Base-by-base conservation (phyloP, 2,888 invertebrate genomes). In the Anorthoa munda region DNA sequence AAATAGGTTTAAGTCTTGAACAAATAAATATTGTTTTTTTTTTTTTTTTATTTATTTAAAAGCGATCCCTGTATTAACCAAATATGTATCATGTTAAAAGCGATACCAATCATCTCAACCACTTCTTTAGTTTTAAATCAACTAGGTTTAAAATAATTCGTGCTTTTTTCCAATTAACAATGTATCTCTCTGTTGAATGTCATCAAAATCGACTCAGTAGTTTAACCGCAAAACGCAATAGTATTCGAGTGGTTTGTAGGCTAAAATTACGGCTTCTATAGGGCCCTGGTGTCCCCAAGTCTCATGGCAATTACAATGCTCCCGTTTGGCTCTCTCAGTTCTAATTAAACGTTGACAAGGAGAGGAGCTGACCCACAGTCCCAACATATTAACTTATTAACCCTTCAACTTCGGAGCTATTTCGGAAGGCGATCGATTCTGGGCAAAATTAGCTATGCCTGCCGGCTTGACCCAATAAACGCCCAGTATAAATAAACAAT, bases 381-480 rank as follows among this genome's bases (percentile, higher is more conserved):
- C 66, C 70, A 39, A 61, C 61, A 68, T 73, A 64, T 67, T 69
- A 60, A 61, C 59, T 67, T 69, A 53, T 63, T 61, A 79, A 79
- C 81, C 83, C 76, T 87, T 79, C 51, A 81, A 81, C 79, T 79
- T 65, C 72, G 68, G 64, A 48, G 67, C 75, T 83, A 88, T 88
- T 88, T 87, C 77, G 67, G 79, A 78, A 77, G 65, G 2, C 70
- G 60, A 89, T 89, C 79, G 88, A 88, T 87, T 84, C 77, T 82
- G 71, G 73, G 63, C 81, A 74, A 79, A 85, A 81, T 78, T 77
- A 84, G 73, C 61, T 78, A 63, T 63, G 56, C 67, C 66, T 59
- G 81, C 66, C 79, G 80, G 67, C 68, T 76, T 86, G 89, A 89
- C 88, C 89, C 75, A 88, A 84, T 89, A 86, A 83, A 81, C 63